Conservation (phyloP, 2,113 vertebrate species). For the Ardeotis arabs region DNA sequence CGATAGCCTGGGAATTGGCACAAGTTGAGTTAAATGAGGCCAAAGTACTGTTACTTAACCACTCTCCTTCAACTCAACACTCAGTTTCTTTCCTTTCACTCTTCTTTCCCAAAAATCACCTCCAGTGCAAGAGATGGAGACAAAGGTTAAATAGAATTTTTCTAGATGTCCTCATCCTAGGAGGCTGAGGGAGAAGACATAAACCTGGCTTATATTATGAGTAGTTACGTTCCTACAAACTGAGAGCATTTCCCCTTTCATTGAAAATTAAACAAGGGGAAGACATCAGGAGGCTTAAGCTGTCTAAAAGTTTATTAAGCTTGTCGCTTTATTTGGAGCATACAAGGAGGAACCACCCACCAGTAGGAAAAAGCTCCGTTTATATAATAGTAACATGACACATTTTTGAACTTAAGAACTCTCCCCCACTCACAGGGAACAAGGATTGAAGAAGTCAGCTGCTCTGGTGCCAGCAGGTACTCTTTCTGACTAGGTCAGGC, state of each 20-base stretch:
- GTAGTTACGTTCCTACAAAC: neutral
- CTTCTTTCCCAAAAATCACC: neutral
- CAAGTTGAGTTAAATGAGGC: neutral
- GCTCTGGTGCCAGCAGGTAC: neutral
- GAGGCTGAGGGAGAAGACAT: neutral
- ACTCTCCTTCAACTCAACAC: neutral
- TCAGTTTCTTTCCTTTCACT: neutral
- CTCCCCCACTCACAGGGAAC: neutral
- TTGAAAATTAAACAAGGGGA: neutral
- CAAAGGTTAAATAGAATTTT: neutral
- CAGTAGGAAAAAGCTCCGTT: neutral
- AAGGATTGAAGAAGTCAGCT: neutral
- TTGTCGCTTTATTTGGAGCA: neutral
- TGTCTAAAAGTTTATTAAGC: neutral
- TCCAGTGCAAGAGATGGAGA: neutral
- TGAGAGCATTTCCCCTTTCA: neutral
- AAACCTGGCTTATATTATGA: neutral
- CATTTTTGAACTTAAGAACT: neutral
- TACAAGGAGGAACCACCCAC: neutral
- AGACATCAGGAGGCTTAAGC: neutral
- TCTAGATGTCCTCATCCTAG: accelerated
- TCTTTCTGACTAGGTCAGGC: neutral
- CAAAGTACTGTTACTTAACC: neutral
- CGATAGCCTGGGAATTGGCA: neutral
- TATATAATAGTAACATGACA: neutral